These are phyloP conservation scores for Zootoca vivipara DNA, from an alignment of 2,113 vertebrate species.

Conservation along the genomic window DNA sequence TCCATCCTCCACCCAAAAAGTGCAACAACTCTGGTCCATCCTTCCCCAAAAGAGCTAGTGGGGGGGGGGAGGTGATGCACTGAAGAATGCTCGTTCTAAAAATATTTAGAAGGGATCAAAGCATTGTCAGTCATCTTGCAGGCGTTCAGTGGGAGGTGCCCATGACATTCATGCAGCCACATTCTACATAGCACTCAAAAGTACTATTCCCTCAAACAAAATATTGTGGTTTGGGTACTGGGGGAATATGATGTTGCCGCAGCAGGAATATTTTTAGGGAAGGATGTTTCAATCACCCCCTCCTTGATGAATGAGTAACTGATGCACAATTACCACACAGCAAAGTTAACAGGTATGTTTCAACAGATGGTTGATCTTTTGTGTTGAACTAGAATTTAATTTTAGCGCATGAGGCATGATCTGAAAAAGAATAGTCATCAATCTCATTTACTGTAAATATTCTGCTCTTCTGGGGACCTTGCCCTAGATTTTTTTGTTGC, in stretches of 20 bases:
- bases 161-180: not conserved
- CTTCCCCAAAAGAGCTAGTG: no score
- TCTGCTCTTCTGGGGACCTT: not conserved
- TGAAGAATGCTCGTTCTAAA: not conserved
- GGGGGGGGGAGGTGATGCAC: not conserved
- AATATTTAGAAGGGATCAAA: no score
- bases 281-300: not conserved
- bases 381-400: constrained; percentile 47
- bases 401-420: constrained; percentile 29
- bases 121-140: not conserved
- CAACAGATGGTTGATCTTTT: constrained; percentile 56
- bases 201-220: not conserved
- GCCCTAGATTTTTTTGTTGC: constrained; percentile 33
- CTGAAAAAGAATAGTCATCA: not conserved
- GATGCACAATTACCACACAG: constrained; percentile 29
- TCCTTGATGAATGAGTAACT: not conserved
- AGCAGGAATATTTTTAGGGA: not conserved
- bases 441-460: constrained; percentile 8
- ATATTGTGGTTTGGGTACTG: not conserved
- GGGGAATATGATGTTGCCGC: not conserved
- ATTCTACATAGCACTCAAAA: not conserved
- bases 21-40: no score
- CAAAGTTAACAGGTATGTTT: constrained; percentile 34
- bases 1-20: not conserved
- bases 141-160: not conserved